Conservation (phyloP, 2,113 vertebrate species). For the Delphinus delphis region DNA sequence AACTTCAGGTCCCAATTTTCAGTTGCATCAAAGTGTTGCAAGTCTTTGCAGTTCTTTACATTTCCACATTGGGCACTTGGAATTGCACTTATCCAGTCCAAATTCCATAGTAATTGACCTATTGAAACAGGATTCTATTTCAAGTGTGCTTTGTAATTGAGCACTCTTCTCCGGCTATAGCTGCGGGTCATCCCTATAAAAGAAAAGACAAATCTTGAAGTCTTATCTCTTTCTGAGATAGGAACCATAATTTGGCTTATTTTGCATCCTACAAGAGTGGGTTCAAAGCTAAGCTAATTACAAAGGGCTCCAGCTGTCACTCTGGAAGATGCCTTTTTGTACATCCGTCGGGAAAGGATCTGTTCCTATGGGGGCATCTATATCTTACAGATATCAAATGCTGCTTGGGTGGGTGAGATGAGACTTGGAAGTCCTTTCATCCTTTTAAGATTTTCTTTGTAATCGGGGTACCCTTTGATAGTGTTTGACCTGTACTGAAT, state of each 20-base stretch:
- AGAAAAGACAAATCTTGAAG: conserved; percentile 65
- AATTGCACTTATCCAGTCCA: conserved; percentile 35
- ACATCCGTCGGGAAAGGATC: conserved; percentile 58
- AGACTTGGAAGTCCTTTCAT: conserved; percentile 53
- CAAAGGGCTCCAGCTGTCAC: conserved; percentile 61
- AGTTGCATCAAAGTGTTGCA: conserved; percentile 35
- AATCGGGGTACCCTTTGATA: background rate
- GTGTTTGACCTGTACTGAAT: background rate
- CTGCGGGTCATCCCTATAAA: conserved; percentile 61
- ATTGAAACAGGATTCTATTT: conserved; percentile 67
- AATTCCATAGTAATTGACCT: conserved; percentile 42
- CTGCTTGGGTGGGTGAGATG: background rate
- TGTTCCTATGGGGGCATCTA: conserved; percentile 13
- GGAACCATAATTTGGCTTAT: conserved; percentile 56
- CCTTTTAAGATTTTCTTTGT: conserved; percentile 39
- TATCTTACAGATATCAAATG: conserved; percentile 49
- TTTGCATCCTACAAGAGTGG: conserved; percentile 45
- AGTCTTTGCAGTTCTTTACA: conserved; percentile 20
- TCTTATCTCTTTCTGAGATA: conserved; percentile 69
- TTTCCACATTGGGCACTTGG: conserved; percentile 35
- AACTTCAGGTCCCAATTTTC: background rate
- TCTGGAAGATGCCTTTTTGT: conserved; percentile 50
- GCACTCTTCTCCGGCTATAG: conserved; percentile 23
- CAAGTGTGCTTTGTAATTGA: conserved; percentile 61
- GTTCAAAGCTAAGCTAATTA: conserved; percentile 73